Percentiles rank a stretch among this genome's conserved stretches.
These are phyloP conservation scores for Megalurothrips usitatus DNA, from an alignment of 2,888 invertebrate genomes.

Conservation along the genomic window DNA sequence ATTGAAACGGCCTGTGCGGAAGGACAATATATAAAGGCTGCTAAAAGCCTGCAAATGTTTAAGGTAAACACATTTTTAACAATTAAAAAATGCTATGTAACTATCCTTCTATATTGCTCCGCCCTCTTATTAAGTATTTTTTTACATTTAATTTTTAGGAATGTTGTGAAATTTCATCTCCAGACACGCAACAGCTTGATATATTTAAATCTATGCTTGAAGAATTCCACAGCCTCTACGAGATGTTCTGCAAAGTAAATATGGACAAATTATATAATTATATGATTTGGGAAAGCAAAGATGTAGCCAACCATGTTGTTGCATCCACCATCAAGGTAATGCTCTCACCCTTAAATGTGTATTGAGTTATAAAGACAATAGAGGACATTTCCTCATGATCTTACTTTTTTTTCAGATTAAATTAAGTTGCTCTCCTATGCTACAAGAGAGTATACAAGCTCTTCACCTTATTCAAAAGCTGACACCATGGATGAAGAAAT, in stretches of 20 bases:
- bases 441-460: constrained; percentile 45
- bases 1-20: constrained; percentile 43
- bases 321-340: background rate
- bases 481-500: constrained; percentile 52
- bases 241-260: background rate
- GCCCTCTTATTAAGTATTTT: no score
- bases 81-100: background rate
- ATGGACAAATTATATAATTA: background rate
- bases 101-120: no score
- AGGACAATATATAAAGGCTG: constrained; percentile 48
- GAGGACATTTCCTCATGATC: background rate
- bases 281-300: background rate
- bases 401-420: background rate
- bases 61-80: constrained; percentile 22
- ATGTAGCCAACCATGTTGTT: background rate
- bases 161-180: background rate
- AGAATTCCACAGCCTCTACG: background rate
- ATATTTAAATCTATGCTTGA: background rate
- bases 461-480: constrained; percentile 48
- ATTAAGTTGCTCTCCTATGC: background rate
- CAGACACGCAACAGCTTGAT: background rate
- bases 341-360: background rate
- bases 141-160: background rate
- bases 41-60: constrained; percentile 52
- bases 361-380: background rate